Evolutionary conservation across 2,888 invertebrate species (phyloP).

Genomic region (Dorcus parallelipipedus): DNA sequence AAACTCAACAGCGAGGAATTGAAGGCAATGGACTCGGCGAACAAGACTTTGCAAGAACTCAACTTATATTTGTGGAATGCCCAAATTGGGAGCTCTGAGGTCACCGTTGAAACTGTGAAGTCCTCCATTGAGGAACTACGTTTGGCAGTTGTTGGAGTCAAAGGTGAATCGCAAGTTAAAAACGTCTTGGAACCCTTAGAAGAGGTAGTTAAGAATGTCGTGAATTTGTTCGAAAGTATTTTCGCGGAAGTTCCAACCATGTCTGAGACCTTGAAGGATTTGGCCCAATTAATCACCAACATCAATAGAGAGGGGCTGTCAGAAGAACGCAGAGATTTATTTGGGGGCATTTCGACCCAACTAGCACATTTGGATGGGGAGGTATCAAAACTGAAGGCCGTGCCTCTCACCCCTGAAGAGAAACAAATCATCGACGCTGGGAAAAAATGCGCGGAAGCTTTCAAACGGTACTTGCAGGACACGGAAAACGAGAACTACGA

Average conservation of each 20-base stretch:
- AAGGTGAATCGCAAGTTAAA: conserved; percentile 38
- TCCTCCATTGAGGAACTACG: conserved; percentile 40
- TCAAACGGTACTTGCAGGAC: conserved; percentile 19
- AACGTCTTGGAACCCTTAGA: conserved; percentile 41
- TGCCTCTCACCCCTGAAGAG: conserved; percentile 9
- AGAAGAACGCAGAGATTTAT: neutral
- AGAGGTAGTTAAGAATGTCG: conserved; percentile 43
- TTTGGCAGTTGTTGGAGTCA: conserved; percentile 39
- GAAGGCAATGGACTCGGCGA: conserved; percentile 34
- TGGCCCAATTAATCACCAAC: conserved; percentile 1
- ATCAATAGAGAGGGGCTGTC: conserved; percentile 6
- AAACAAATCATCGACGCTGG: conserved; percentile 3
- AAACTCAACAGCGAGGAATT: conserved; percentile 34
- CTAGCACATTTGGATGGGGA: conserved; percentile 7
- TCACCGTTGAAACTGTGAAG: conserved; percentile 37
- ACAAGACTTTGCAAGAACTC: conserved; percentile 35
- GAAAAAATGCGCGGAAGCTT: conserved; percentile 16
- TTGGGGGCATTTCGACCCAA: conserved; percentile 4
- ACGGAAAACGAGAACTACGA: conserved; percentile 14
- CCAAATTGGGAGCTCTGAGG: conserved; percentile 12
- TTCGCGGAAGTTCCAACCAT: conserved; percentile 17
- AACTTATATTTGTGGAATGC: conserved; percentile 30
- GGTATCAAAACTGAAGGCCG: conserved; percentile 2
- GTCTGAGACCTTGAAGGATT: conserved; percentile 3
- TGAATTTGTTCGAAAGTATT: conserved; percentile 44